These are phyloP conservation scores for Lacerta viridis DNA, from an alignment of 2,797 vertebrate genomes.

Conservation along the genomic window DNA sequence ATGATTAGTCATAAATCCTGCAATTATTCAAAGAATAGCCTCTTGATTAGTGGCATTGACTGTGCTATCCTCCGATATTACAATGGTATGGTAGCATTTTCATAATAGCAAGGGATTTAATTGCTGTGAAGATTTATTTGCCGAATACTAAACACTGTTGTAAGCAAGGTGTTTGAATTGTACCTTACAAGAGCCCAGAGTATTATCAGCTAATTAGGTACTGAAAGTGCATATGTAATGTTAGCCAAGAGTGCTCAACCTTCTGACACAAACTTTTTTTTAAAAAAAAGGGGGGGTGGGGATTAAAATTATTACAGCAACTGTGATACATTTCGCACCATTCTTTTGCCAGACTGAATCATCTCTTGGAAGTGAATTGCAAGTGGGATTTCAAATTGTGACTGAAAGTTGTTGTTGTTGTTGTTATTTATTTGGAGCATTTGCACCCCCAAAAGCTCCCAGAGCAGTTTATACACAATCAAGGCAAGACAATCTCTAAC, in stretches of 20 bases:
- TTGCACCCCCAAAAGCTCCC: too few relatives aligned
- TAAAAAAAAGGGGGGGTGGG: not conserved
- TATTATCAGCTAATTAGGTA: constrained; percentile 75
- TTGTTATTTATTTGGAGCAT: too few relatives aligned
- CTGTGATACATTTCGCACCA: constrained; percentile 19
- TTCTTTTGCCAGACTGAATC: constrained; percentile 50
- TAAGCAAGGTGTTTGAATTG: constrained; percentile 69
- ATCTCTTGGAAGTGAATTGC: constrained; percentile 51
- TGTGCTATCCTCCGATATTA: constrained; percentile 75
- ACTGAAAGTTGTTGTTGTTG: not conserved
- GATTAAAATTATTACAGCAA: constrained; percentile 58
- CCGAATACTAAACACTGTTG: constrained; percentile 70
- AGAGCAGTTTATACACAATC: too few relatives aligned
- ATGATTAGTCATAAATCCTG: constrained; percentile 74
- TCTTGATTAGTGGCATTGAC: constrained; percentile 70
- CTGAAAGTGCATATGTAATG: constrained; percentile 56
- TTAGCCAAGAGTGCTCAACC: constrained; percentile 60
- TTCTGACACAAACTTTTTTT: constrained; percentile 58
- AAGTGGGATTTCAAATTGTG: constrained; percentile 21
- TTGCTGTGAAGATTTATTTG: constrained; percentile 75
- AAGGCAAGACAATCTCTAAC: too few relatives aligned
- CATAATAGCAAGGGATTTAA: constrained; percentile 78
- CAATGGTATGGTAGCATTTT: constrained; percentile 72
- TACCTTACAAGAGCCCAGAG: constrained; percentile 61
- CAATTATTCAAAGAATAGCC: constrained; percentile 75